Conservation (phyloP, 2,113 vertebrate species). For the Girardinichthys multiradiatus region DNA sequence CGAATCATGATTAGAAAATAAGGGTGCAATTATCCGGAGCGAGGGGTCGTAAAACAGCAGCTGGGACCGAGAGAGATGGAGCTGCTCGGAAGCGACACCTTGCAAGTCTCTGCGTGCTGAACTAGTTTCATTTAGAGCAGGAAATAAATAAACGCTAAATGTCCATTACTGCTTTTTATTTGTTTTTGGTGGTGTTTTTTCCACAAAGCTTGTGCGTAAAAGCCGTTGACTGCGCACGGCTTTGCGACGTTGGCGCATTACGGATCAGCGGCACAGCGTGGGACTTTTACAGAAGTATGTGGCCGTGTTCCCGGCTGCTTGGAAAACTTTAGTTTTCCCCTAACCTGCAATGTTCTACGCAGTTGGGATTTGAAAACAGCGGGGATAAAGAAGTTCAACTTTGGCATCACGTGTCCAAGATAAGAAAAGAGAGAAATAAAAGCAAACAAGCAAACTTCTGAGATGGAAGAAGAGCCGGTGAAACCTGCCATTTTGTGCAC, state of each 20-base stretch:
- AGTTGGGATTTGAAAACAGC: constrained; percentile 54
- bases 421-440: constrained; percentile 55
- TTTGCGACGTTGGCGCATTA: constrained; percentile 9
- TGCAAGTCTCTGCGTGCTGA: constrained; percentile 11
- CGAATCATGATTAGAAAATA: constrained; percentile 88
- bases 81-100: constrained; percentile 25
- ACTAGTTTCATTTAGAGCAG: neutral
- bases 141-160: neutral
- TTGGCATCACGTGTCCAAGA: constrained; percentile 82
- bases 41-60: constrained; percentile 82
- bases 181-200: constrained; percentile 1
- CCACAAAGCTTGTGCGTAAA: constrained; percentile 42
- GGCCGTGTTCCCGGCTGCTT: constrained; percentile 47
- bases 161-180: neutral
- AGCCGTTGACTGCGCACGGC: constrained; percentile 23
- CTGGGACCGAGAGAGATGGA: constrained; percentile 28
- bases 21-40: constrained; percentile 88
- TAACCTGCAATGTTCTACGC: constrained; percentile 16
- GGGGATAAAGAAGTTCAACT: constrained; percentile 76
- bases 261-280: constrained; percentile 6
- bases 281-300: constrained; percentile 40
- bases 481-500: constrained; percentile 96
- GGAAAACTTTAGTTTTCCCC: constrained; percentile 63
- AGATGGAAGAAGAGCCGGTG: constrained; percentile 85
- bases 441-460: constrained; percentile 67